Evolutionary conservation across 2,113 vertebrate species (phyloP).

Genomic region (Lophochroa leadbeateri): DNA sequence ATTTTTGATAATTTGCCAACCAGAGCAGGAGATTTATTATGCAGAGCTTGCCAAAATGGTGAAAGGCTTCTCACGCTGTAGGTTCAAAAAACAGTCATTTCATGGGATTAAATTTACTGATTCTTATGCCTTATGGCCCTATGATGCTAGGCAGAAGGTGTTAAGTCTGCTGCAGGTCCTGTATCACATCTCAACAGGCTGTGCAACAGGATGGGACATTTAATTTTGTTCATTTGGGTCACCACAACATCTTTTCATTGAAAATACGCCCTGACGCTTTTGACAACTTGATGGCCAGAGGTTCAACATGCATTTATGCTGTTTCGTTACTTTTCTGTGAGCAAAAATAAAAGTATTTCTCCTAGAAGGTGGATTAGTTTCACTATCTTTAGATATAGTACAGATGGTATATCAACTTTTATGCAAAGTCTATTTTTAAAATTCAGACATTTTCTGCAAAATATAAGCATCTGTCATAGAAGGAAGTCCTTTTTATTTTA

Average conservation of each 20-base stretch:
- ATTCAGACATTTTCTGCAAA: background rate
- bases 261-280: background rate
- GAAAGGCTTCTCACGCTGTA: conserved; percentile 12
- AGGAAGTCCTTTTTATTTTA: background rate
- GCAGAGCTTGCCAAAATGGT: conserved; percentile 9
- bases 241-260: background rate
- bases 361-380: background rate
- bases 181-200: background rate
- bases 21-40: background rate
- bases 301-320: background rate
- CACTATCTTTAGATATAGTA: background rate
- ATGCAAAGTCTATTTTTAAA: background rate
- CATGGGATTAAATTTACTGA: background rate
- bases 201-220: background rate
- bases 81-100: background rate
- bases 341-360: background rate
- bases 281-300: background rate
- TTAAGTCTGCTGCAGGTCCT: background rate
- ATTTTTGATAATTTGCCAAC: conserved; percentile 57
- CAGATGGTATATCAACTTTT: background rate
- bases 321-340: background rate
- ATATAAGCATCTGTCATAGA: background rate
- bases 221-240: background rate
- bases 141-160: background rate
- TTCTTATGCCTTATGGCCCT: background rate